These are phyloP conservation scores for Glossophaga mutica DNA, from an alignment of 2,797 vertebrate species.

Conservation along the genomic window DNA sequence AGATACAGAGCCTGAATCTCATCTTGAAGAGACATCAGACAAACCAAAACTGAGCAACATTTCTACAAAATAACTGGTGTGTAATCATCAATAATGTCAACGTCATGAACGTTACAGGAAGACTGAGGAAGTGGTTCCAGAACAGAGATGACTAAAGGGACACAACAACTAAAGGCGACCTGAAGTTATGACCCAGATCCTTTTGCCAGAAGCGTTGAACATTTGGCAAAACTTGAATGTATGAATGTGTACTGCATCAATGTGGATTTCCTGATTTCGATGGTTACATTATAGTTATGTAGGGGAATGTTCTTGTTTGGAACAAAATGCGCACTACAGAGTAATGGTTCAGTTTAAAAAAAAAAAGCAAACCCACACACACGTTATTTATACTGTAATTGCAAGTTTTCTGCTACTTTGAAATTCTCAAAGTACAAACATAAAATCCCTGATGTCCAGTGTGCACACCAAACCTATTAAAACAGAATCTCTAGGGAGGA, in stretches of 20 bases:
- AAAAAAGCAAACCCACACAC: neutral
- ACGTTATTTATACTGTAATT: neutral
- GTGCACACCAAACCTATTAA: neutral
- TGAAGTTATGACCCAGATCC: neutral
- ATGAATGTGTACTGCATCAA: neutral
- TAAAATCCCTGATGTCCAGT: neutral
- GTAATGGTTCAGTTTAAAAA: neutral
- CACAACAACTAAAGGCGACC: neutral
- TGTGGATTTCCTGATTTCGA: neutral
- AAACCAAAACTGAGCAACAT: neutral
- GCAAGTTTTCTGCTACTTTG: neutral
- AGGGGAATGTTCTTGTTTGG: neutral
- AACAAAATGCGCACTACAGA: neutral
- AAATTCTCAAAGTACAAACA: constrained; percentile 15
- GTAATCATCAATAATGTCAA: neutral
- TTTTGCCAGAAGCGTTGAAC: neutral
- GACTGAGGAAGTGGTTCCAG: neutral
- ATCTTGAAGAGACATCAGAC: neutral
- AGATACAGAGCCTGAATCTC: neutral
- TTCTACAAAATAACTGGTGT: neutral
- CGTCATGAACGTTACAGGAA: neutral
- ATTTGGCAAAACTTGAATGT: neutral
- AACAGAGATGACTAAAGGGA: neutral
- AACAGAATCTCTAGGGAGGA: neutral
- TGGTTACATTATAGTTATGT: neutral